A percentile compares a stretch with the other conserved stretches of the same genome.
Conservation (phyloP, 2,797 vertebrate genomes). For the Gallinago solitaria region DNA sequence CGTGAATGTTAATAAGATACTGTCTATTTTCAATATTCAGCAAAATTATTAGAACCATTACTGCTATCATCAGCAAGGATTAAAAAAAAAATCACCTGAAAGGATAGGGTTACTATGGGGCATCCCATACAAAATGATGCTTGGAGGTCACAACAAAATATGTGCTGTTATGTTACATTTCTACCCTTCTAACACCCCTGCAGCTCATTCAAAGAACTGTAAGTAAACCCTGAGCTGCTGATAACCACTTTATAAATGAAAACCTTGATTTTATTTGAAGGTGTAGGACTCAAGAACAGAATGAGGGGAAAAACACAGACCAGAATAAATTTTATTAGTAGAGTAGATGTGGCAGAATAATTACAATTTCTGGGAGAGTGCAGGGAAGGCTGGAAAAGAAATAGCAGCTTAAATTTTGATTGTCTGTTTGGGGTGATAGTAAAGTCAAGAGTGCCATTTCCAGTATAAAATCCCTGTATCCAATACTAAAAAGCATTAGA, state of each 20-base stretch:
- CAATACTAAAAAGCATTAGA: slow-evolving; percentile 55
- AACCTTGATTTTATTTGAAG: slow-evolving; percentile 30
- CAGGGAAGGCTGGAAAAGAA: slow-evolving; percentile 19
- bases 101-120: not conserved
- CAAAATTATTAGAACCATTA: not conserved
- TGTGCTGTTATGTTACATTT: not conserved
- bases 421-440: slow-evolving; percentile 58
- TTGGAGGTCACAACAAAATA: not conserved
- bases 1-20: not conserved
- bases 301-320: not conserved
- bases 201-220: not conserved
- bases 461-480: slow-evolving; percentile 49
- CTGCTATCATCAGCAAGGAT: not conserved
- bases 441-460: slow-evolving; percentile 51
- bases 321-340: slow-evolving; percentile 19
- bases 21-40: not conserved
- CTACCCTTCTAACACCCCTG: not conserved
- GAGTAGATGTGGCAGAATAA: slow-evolving; percentile 36
- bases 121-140: not conserved
- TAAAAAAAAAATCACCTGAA: not conserved
- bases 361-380: slow-evolving; percentile 5
- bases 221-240: slow-evolving; percentile 5
- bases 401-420: slow-evolving; percentile 53
- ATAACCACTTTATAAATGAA: slow-evolving; percentile 8
- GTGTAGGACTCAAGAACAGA: not conserved